A percentile compares a stretch with the other conserved stretches of the same genome.
These are phyloP conservation scores for Drosophila kepulauana DNA, from an alignment of 1,140 invertebrate genomes.

Conservation along the genomic window DNA sequence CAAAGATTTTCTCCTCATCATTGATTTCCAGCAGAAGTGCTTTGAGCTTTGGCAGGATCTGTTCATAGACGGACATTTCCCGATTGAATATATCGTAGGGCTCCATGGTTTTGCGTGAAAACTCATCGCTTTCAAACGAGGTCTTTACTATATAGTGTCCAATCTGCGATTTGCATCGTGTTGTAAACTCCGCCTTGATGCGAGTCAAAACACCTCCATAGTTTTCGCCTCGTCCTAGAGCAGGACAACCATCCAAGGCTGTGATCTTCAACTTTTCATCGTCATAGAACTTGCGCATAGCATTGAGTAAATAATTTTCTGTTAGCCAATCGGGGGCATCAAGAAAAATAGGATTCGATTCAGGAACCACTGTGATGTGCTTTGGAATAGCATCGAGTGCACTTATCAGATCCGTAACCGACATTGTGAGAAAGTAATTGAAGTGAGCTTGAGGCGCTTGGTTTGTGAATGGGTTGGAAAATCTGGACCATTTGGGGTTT, in stretches of 20 bases:
- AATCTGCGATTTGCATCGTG: slow-evolving; percentile 25
- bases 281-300: slow-evolving; percentile 56
- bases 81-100: slow-evolving; percentile 83
- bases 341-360: slow-evolving; percentile 13
- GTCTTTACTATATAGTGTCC: slow-evolving; percentile 75
- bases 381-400: slow-evolving; percentile 64
- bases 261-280: slow-evolving; percentile 60
- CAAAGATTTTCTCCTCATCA: slow-evolving; percentile 73
- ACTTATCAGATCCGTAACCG: slow-evolving; percentile 67
- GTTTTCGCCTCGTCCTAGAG: slow-evolving; percentile 80
- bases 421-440: slow-evolving; percentile 48
- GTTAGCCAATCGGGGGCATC: slow-evolving; percentile 74
- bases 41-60: slow-evolving; percentile 77
- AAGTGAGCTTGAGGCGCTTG: slow-evolving; percentile 22
- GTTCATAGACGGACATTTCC: slow-evolving; percentile 79
- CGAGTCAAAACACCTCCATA: slow-evolving; percentile 76
- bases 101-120: slow-evolving; percentile 62
- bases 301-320: slow-evolving; percentile 60
- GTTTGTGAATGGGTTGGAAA: slow-evolving; percentile 19
- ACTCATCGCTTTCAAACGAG: slow-evolving; percentile 75
- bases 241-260: slow-evolving; percentile 59
- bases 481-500: slow-evolving; percentile 27
- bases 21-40: slow-evolving; percentile 59
- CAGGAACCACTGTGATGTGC: neutral
- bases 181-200: slow-evolving; percentile 54